Evolutionary conservation across 2,888 invertebrate species (phyloP), one percentile per base, ranked within the genome.

Genomic region (Lymantria monacha): DNA sequence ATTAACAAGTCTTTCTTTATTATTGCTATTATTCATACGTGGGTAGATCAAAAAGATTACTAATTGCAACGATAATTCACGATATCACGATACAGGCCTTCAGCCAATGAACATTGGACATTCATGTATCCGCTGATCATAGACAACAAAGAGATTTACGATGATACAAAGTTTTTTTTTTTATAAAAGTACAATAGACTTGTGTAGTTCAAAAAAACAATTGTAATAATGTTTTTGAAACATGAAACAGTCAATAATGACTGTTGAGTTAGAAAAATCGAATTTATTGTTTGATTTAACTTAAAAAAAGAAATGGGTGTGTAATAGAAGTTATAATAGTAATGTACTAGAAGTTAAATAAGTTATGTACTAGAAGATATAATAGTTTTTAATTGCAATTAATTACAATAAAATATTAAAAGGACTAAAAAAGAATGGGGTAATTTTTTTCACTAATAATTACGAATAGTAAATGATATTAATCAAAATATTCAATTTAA

Each of bases 1-100:
- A 22, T 22, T 22, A 9, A n/a, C 38, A 7, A n/a, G 22, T 38
- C 38, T 38, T 38, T n/a, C 38, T 15, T 10, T 41, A 14, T 14
- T 22, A 22, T 22, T 22, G 22, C 22, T 22, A 22, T 22, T 22
- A 22, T 22, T 22, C 31, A 3, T 47, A 30, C 51, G 65, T 65
- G 63, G 66, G 65, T 22, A 55, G 65, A 65, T 65, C 57, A 65
- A 64, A 61, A 22, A 57, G 61, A 58, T 48, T 22, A 3, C 37
- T 53, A 50, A 57, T 57, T 53, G 46, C 47, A 37, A 46, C 42
- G 41, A 9, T 61, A 64, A 52, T 42, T 63, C 55, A 62, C 46
- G 10, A 30, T 15, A 12, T 48, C 45, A 45, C 48, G 52, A 45
- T 48, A 38, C 9, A 22, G 42, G 9, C 30, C 13, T 46, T 31